Evolutionary conservation across 2,888 invertebrate species (phyloP).

Genomic region (Lepidocyrtinus sp.): DNA sequence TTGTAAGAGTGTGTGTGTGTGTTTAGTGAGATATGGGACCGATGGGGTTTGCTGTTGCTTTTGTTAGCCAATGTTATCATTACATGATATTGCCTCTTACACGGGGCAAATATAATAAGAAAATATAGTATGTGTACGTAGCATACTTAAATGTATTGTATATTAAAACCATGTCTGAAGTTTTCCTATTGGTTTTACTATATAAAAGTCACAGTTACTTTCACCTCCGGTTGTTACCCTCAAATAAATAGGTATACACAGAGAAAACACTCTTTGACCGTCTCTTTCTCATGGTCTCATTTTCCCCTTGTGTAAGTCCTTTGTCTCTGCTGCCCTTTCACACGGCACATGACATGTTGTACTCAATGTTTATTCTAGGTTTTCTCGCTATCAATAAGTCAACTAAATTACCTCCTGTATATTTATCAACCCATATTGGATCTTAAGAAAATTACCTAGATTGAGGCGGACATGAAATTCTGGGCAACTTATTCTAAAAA

Average conservation of each 20-base stretch:
- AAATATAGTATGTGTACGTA: neutral
- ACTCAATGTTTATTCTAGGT: no score
- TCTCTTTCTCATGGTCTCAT: slow-evolving; percentile 36
- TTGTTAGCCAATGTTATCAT: neutral
- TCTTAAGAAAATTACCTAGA: no score
- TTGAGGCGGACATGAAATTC: no score
- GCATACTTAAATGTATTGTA: neutral
- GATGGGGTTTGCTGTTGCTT: neutral
- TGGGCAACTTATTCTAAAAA: no score
- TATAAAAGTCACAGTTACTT: neutral
- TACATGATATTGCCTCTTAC: slow-evolving; percentile 6
- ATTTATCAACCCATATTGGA: no score
- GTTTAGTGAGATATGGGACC: no score
- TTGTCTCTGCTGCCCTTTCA: neutral
- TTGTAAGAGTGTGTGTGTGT: neutral
- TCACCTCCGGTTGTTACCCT: slow-evolving; percentile 45
- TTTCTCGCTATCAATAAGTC: no score
- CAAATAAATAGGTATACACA: neutral
- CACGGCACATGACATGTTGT: neutral
- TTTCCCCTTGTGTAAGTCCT: neutral
- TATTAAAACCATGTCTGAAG: neutral
- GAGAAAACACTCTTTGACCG: neutral
- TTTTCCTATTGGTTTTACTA: neutral
- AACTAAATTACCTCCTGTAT: no score
- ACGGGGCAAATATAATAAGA: neutral